Base-by-base conservation (phyloP, 2,888 invertebrate species). In the Brenthis ino region DNA sequence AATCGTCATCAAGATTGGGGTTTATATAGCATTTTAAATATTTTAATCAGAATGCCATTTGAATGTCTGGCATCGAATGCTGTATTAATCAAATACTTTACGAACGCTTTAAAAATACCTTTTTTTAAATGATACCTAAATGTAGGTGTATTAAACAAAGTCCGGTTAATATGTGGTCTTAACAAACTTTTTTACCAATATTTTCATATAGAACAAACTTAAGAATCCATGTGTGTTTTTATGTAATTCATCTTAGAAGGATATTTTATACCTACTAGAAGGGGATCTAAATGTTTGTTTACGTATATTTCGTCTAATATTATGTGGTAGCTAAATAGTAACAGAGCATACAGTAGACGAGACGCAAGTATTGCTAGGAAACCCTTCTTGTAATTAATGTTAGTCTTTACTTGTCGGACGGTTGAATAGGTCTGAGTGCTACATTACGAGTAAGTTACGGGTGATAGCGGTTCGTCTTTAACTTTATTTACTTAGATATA, bases 371-470 rank as follows among this genome's bases (percentile, higher is more conserved):
- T 76, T 75, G 76, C 79, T 63, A 69, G 78, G 77, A 82, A 83
- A 84, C 86, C 83, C 84, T 82, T 77, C 73, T 77, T 79, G 80
- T 77, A 80, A 83, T 83, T 85, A 78, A 77, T 78, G 70, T 82
- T 82, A 84, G 85, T 86, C 84, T 84, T 84, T 81, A 79, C 79
- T 78, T 76, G 76, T 78, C 79, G 80, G 80, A 82, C 79, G 78
- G 83, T 85, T 67, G 84, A 87, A 85, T 83, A 84, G 82, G 85
- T 85, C 85, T 86, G 86, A 86, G 86, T 86, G 80, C 74, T 76
- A 74, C 73, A 74, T 72, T 68, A 20, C 20, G 20, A 20, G 1
- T 20, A 84, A 83, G 76, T 50, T 53, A 79, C 20, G 74, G 64
- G 75, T 73, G 73, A 20, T 33, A 65, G 82, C 80, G 79, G 56